Evolutionary conservation across 2,113 vertebrate genomes (phyloP), one percentile per base, ranked within the genome.

Genomic region (Cyphomyrus plagiostoma): DNA sequence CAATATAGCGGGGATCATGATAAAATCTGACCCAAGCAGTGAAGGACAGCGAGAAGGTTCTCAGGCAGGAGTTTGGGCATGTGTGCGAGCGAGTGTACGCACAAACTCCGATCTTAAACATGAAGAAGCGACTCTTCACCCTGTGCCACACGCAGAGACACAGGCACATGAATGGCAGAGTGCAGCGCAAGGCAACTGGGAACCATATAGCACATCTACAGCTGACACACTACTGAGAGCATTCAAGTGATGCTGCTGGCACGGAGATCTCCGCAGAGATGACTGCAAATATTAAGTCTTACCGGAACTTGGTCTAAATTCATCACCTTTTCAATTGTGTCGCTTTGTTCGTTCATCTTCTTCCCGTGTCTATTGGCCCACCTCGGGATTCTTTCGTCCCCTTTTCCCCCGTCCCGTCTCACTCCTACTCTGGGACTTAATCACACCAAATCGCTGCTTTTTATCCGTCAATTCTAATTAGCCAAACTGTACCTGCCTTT

Each of bases 261-360:
- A 3, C 10, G 10, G n/a, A 70, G 62, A 70, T 10, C 62, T 70
- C 70, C 5, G 15, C 30, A 35, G 35, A 77, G 74, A 8, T 4
- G 35, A 42, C 10, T 80, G 26, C 74, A 42, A 4, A 42, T 4
- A 39, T 52, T 1, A 26, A 19, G 74, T 10, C 95, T 96, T 95
- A 96, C 95, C 95, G 94, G 92, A 91, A 95, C 94, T 62, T 96
- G 95, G 91, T 96, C 95, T 66, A 95, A 91, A 90, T 96, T 96
- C 91, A 95, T 91, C 91, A 94, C 95, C 0, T 95, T 95, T 91
- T 96, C 93, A 92, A 94, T 94, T 26, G 95, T 95, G 90, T 96
- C 95, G 94, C 95, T 95, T 52, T 91, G 93, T 89, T 95, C 94
- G 52, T 89, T 92, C 94, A 96, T 96, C 90, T 89, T 94, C 56